Percentiles rank a stretch among this genome's conserved stretches.
Evolutionary conservation across 2,113 vertebrate genomes (phyloP).

Genomic region (Cyphomyrus plagiostoma): DNA sequence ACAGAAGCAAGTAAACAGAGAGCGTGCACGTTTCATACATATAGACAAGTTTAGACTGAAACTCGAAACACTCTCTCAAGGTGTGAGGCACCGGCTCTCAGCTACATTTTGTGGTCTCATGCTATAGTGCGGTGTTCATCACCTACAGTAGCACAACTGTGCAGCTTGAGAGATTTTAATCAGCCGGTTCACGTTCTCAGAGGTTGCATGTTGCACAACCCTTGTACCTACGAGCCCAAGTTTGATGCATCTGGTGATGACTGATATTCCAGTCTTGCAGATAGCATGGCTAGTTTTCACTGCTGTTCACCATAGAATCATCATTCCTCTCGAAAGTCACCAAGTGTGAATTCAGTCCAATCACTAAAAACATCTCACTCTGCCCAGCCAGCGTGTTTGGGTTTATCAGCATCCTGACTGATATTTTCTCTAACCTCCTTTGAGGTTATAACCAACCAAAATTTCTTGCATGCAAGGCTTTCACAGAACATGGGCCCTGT

Average conservation of each 20-base stretch:
- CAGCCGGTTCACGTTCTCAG: background rate
- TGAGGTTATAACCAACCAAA: background rate
- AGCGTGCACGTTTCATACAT: background rate
- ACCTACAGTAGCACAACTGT: background rate
- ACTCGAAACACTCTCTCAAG: background rate
- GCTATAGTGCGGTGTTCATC: background rate
- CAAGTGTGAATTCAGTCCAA: background rate
- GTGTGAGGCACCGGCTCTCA: background rate
- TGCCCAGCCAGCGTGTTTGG: background rate
- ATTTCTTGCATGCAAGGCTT: background rate
- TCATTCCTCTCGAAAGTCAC: background rate
- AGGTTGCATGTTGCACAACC: background rate
- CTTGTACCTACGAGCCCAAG: background rate
- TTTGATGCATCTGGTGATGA: background rate
- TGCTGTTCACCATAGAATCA: background rate
- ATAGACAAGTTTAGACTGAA: background rate
- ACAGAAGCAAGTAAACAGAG: background rate
- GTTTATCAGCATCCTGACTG: background rate
- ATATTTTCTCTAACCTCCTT: background rate
- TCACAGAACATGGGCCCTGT: background rate
- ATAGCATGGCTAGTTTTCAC: background rate
- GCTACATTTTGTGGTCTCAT: background rate
- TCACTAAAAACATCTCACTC: background rate
- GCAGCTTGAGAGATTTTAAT: background rate
- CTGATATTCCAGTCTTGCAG: background rate